Evolutionary conservation across 2,113 vertebrate genomes (phyloP).

Genomic region (Mustelus asterias): DNA sequence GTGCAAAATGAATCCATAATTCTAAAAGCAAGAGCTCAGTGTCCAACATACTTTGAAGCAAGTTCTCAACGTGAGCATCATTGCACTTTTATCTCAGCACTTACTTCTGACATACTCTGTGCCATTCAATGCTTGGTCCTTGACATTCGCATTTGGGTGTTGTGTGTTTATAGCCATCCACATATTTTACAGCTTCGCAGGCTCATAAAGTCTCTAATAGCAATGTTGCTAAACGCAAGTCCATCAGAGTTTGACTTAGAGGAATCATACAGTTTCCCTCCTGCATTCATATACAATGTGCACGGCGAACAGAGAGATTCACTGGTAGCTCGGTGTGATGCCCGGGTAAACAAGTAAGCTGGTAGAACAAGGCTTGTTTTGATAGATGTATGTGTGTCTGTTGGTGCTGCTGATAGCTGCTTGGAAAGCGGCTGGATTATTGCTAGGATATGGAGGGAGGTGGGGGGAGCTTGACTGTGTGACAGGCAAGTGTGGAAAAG

Average conservation of each 20-base stretch:
- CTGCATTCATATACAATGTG: not conserved
- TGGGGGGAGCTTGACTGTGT: not conserved
- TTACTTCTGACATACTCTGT: not conserved
- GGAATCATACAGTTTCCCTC: not conserved
- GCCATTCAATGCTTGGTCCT: not conserved
- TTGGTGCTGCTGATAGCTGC: not conserved
- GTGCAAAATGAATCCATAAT: not conserved
- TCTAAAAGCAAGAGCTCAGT: not conserved
- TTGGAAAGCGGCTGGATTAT: not conserved
- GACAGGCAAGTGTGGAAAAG: not conserved
- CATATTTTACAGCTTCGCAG: not conserved
- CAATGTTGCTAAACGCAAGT: not conserved
- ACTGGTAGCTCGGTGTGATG: not conserved
- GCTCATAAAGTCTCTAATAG: not conserved
- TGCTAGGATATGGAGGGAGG: not conserved
- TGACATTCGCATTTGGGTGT: not conserved
- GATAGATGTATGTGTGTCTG: not conserved
- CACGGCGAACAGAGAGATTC: not conserved
- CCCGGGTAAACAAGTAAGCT: not conserved
- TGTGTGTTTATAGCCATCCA: not conserved
- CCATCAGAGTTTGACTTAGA: too few relatives aligned
- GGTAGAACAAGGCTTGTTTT: conserved; percentile 18
- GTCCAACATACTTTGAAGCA: not conserved
- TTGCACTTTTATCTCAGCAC: not conserved
- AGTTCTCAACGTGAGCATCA: not conserved